Conservation (phyloP, 1,140 invertebrate genomes). For the Odontomachus brunneus region DNA sequence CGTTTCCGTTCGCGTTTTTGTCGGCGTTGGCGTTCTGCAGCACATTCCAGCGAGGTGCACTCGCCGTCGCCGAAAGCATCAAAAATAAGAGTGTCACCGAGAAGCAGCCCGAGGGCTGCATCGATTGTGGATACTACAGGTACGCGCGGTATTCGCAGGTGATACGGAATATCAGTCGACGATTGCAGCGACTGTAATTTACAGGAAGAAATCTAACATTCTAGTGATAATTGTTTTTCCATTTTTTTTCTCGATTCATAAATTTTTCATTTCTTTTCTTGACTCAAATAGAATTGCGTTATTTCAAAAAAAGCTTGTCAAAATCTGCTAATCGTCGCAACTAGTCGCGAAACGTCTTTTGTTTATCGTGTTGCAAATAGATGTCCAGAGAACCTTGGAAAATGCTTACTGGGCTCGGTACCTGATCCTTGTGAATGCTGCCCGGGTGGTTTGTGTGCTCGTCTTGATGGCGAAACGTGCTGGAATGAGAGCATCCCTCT, state of each 20-base stretch:
- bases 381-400: slow-evolving; percentile 77
- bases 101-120: slow-evolving; percentile 68
- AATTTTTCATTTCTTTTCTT: neutral
- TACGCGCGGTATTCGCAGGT: slow-evolving; percentile 26
- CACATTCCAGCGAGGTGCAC: slow-evolving; percentile 44
- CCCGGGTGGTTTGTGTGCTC: slow-evolving; percentile 84
- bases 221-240: neutral
- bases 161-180: neutral
- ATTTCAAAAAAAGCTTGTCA: neutral
- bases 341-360: slow-evolving; percentile 13
- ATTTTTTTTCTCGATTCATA: slow-evolving; percentile 10
- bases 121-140: slow-evolving; percentile 77
- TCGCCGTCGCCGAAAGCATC: slow-evolving; percentile 33
- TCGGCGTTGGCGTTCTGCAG: slow-evolving; percentile 51
- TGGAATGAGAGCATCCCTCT: slow-evolving; percentile 82
- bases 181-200: no score
- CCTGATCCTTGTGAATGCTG: slow-evolving; percentile 87
- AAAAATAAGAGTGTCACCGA: slow-evolving; percentile 47
- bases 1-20: slow-evolving; percentile 68
- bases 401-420: slow-evolving; percentile 84
- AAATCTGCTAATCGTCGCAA: neutral
- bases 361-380: slow-evolving; percentile 59
- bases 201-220: no score
- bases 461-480: slow-evolving; percentile 86
- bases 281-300: slow-evolving; percentile 9